Conservation (phyloP, 2,113 vertebrate genomes). For the Sciurus niger region DNA sequence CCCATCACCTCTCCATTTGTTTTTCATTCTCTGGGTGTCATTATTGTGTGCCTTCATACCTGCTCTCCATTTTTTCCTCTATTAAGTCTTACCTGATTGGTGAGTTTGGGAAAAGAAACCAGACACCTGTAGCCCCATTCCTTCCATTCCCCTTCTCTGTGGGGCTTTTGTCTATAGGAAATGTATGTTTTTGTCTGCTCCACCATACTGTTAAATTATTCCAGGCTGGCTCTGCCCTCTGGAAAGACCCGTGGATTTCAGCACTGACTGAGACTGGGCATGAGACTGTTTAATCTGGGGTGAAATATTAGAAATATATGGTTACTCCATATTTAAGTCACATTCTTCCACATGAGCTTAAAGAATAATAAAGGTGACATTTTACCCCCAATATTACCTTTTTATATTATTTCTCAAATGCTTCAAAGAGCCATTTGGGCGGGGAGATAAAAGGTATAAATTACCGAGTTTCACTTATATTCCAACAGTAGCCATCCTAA, state of each 20-base stretch:
- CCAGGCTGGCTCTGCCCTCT: not conserved
- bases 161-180: not conserved
- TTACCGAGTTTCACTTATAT: not conserved
- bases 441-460: not conserved
- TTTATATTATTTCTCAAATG: conserved; percentile 43
- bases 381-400: not conserved
- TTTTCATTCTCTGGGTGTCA: not conserved
- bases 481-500: not conserved
- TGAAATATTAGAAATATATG: not conserved
- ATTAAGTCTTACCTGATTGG: not conserved
- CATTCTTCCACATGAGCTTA: not conserved
- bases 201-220: not conserved
- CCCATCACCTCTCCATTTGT: not conserved
- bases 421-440: not conserved
- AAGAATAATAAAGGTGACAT: not conserved
- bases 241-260: conserved; percentile 18
- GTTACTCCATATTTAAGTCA: not conserved
- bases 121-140: not conserved
- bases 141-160: not conserved
- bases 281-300: not conserved
- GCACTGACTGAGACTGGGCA: not conserved
- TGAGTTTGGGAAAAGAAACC: not conserved
- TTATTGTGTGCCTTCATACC: not conserved
- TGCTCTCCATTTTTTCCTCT: not conserved
- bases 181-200: not conserved